Conservation (phyloP, 2,888 invertebrate genomes). For the Notodonta dromedarius region DNA sequence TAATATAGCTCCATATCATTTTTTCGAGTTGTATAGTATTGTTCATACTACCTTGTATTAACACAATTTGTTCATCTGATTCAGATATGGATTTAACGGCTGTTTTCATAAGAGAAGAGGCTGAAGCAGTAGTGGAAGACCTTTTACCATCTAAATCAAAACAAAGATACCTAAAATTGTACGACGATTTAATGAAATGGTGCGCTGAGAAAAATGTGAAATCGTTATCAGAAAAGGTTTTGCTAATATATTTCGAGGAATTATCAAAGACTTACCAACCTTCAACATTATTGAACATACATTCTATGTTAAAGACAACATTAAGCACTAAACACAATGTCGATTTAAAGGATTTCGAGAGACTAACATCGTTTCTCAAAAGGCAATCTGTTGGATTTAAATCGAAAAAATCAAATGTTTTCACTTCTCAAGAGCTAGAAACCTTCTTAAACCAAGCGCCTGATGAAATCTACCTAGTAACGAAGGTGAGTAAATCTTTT, state of each 20-base stretch:
- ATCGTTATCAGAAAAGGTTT: neutral
- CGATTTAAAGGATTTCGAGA: too few species aligned
- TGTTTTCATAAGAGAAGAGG: neutral
- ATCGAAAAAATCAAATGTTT: too few species aligned
- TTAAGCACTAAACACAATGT: neutral
- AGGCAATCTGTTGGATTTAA: too few species aligned
- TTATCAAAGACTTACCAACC: neutral
- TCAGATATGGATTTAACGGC: neutral
- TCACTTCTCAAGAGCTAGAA: too few species aligned
- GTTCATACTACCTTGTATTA: too few species aligned
- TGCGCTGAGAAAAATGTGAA: neutral
- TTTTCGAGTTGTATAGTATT: too few species aligned
- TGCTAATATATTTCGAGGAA: neutral
- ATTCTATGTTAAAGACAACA: neutral
- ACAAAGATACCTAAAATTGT: neutral
- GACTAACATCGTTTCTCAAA: too few species aligned
- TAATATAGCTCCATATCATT: too few species aligned
- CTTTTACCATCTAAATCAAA: conserved; percentile 3
- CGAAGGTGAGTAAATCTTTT: too few species aligned
- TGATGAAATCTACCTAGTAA: too few species aligned
- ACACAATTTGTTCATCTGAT: neutral
- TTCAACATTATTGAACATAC: neutral
- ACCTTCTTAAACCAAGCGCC: too few species aligned
- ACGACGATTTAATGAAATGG: neutral
- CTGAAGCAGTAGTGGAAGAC: neutral